Evolutionary conservation across 2,113 vertebrate genomes (phyloP), one percentile per base, ranked within the genome.

Genomic region (Trematocara nigrifrons): DNA sequence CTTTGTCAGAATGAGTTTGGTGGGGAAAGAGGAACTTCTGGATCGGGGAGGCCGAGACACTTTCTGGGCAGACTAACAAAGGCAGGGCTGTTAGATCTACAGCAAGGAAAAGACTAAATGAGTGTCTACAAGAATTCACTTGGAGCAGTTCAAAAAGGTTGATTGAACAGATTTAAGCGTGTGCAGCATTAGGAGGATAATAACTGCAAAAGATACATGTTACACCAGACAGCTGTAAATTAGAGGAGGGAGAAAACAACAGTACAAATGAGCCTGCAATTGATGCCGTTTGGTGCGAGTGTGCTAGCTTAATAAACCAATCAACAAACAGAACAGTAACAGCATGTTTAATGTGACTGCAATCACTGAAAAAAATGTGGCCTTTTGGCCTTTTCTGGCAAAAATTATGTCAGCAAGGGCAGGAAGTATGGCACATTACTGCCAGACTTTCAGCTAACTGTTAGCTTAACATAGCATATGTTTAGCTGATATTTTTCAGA

Each of bases 51-150:
- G 35, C 18, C 11, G 29, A 92, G 88, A 85, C 80, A 86, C 84
- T 93, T 89, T 93, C 88, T 81, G 29, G 90, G 89, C 89, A 91
- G 38, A 87, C 80, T 33, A 89, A 91, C 89, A 93, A 93, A 93
- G 90, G 74, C 52, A 80, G 80, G 22, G 47, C 78, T 85, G 91
- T 92, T 92, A 66, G 89, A 86, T 81, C 31, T 31, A 79, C 51
- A 89, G 80, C 81, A 40, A 80, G 53, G 59, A 86, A 84, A 87
- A 87, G 89, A 80, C 57, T 47, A 74, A 74, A 86, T 87, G 82
- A 74, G 16, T 38, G 88, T 90, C 84, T 86, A 77, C 20, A 6
- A 78, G 71, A 29, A 79, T 82, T 83, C 26, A 5, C 69, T 80
- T 84, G 84, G 81, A 87, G 81, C 26, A 3, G 77, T 66, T 86